phyloP scores from a whole-genome alignment of 2,888 invertebrate species.

The Serripes groenlandicus region DNA sequence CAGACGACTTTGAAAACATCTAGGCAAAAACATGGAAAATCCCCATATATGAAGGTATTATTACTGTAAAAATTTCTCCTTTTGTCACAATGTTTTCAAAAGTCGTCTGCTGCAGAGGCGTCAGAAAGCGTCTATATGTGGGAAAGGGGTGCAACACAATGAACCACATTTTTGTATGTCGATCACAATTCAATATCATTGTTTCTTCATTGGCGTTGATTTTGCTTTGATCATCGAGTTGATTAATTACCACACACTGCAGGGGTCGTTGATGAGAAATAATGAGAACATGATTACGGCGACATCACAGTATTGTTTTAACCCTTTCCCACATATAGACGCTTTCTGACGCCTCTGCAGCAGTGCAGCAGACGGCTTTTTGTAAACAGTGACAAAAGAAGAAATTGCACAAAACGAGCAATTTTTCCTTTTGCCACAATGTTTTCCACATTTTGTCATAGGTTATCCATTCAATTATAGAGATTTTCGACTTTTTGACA shows the following conservation, averaged over 20 bases:
- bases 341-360: background rate
- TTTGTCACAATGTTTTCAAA: too few relatives aligned
- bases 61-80: too few relatives aligned
- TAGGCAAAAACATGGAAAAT: too few relatives aligned
- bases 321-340: background rate
- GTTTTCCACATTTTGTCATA: background rate
- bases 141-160: too few relatives aligned
- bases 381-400: background rate
- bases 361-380: background rate
- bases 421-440: background rate
- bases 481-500: too few relatives aligned
- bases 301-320: background rate
- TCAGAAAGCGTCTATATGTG: too few relatives aligned
- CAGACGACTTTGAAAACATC: too few relatives aligned
- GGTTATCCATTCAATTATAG: too few relatives aligned
- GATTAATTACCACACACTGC: constrained; percentile 18
- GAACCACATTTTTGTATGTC: too few relatives aligned
- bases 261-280: constrained; percentile 13
- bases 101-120: too few relatives aligned
- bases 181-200: background rate
- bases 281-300: background rate
- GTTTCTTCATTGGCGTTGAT: constrained; percentile 14
- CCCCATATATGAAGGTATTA: too few relatives aligned
- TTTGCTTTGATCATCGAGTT: constrained; percentile 19
- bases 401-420: background rate